Conservation (phyloP, 2,113 vertebrate species). For the Suricata suricatta region DNA sequence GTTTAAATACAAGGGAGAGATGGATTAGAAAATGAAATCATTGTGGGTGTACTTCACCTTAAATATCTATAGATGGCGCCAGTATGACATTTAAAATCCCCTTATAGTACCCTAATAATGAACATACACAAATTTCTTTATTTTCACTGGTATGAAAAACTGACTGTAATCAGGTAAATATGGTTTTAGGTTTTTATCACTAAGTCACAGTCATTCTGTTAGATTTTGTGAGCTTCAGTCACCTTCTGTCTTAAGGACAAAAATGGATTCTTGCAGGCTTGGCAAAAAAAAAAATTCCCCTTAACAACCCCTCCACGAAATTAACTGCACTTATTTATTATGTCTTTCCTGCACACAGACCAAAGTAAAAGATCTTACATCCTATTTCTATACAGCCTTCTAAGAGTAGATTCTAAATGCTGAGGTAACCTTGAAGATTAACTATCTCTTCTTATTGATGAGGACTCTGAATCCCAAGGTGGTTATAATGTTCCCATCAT, state of each 20-base stretch:
- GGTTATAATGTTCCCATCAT: background rate
- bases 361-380: background rate
- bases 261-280: background rate
- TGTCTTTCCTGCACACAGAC: background rate
- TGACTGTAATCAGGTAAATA: background rate
- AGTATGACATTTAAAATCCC: slow-evolving; percentile 49
- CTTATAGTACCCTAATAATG: background rate
- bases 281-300: background rate
- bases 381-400: background rate
- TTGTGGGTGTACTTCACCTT: slow-evolving; percentile 20
- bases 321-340: background rate
- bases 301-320: background rate
- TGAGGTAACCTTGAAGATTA: background rate
- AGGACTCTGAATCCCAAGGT: background rate
- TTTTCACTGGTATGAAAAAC: slow-evolving; percentile 14
- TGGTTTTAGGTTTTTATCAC: background rate
- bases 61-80: slow-evolving; percentile 71
- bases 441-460: background rate
- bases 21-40: background rate
- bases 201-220: background rate
- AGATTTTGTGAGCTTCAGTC: background rate
- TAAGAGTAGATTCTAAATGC: background rate
- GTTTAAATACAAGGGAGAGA: background rate
- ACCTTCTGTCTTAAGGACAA: background rate
- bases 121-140: background rate